Evolutionary conservation across 1,140 invertebrate genomes (phyloP).

Genomic region (Lepidurus apus): DNA sequence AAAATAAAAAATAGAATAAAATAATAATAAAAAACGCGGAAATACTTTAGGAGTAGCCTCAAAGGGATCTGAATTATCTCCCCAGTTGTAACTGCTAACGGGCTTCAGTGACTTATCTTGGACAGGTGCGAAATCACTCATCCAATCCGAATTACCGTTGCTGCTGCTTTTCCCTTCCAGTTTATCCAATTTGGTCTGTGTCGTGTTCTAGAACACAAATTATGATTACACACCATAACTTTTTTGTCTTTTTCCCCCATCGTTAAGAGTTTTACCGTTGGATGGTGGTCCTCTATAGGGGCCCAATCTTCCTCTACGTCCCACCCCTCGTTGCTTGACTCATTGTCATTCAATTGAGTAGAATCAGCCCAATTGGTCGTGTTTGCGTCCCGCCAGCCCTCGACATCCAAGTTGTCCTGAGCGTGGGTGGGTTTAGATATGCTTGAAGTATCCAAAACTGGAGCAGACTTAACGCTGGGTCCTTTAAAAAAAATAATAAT

Average conservation of each 20-base stretch:
- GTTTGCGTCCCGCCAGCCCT: neutral
- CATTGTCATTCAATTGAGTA: neutral
- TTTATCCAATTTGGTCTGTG: neutral
- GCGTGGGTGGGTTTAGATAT: neutral
- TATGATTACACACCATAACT: no score
- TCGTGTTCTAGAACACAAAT: neutral
- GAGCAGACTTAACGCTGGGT: neutral
- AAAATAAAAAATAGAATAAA: no score
- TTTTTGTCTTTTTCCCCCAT: neutral
- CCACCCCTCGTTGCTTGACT: conserved; percentile 21
- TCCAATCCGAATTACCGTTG: neutral
- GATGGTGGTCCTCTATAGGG: neutral
- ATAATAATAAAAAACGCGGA: neutral
- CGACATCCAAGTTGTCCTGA: neutral
- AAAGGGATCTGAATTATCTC: conserved; percentile 37
- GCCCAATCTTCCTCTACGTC: conserved; percentile 28
- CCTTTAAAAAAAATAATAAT: neutral
- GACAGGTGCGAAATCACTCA: neutral
- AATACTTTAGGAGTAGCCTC: conserved; percentile 42
- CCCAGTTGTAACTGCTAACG: conserved; percentile 35
- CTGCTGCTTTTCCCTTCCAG: neutral
- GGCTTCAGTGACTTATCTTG: conserved; percentile 26
- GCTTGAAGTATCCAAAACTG: neutral
- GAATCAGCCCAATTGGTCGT: neutral
- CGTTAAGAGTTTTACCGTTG: neutral